Evolutionary conservation across 2,888 invertebrate species (phyloP).

Genomic region (Steinernema scapterisci): DNA sequence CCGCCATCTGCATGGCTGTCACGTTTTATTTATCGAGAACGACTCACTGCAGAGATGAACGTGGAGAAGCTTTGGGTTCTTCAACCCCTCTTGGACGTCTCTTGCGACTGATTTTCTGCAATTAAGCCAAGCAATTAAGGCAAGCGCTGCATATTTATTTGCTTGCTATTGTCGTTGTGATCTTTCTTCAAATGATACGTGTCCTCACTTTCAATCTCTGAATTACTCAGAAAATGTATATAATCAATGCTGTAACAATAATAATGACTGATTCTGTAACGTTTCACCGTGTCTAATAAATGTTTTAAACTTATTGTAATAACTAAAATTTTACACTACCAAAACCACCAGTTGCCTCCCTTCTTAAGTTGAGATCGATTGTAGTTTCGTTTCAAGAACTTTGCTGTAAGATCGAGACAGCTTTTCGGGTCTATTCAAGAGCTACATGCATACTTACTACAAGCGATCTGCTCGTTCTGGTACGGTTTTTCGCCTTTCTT

Average conservation of each 20-base stretch:
- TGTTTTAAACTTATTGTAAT: background rate
- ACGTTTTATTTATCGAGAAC: background rate
- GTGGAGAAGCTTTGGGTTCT: background rate
- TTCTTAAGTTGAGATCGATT: conserved; percentile 3
- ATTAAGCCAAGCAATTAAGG: background rate
- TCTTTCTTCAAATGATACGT: background rate
- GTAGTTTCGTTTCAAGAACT: conserved; percentile 1
- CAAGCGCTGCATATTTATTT: no score
- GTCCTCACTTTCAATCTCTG: background rate
- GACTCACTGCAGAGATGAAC: background rate
- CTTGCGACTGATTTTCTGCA: background rate
- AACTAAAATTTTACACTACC: background rate
- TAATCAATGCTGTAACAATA: background rate
- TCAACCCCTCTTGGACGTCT: background rate
- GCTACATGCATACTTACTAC: no score
- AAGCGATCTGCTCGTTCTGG: no score
- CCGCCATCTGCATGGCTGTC: background rate
- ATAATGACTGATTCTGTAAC: background rate
- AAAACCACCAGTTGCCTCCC: conserved; percentile 1
- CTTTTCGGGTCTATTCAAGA: conserved; percentile 59
- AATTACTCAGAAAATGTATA: background rate
- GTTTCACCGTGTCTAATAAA: background rate
- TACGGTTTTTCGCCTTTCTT: no score
- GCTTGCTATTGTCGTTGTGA: no score
- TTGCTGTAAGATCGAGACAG: conserved; percentile 38